phyloP scores from a whole-genome alignment of 2,888 invertebrate species.

The Drosophila barbarae region DNA sequence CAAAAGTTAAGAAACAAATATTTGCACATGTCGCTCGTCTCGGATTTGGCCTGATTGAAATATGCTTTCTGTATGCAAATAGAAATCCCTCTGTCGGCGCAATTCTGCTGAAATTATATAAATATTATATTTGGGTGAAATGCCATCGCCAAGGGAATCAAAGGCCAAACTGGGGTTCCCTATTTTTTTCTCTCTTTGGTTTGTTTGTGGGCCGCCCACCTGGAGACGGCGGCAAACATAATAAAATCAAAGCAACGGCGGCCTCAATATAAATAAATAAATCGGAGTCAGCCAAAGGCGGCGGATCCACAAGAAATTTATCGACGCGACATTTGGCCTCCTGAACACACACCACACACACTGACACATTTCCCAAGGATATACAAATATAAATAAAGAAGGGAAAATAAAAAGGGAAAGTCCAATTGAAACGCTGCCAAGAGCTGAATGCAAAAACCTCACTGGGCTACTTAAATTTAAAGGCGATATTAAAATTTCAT shows the following conservation, averaged over 20 bases:
- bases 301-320: conserved; percentile 47
- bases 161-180: neutral
- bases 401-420: conserved; percentile 18
- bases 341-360: neutral
- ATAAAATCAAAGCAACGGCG: conserved; percentile 61
- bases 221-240: conserved; percentile 41
- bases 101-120: conserved; percentile 24
- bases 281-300: conserved; percentile 39
- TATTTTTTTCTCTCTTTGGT: neutral
- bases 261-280: conserved; percentile 67
- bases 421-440: conserved; percentile 52
- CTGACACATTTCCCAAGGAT: conserved; percentile 43
- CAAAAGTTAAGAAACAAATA: conserved; percentile 38
- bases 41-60: conserved; percentile 27
- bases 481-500: conserved; percentile 66
- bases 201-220: conserved; percentile 12
- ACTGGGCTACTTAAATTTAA: conserved; percentile 65
- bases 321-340: conserved; percentile 43
- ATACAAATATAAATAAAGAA: conserved; percentile 54
- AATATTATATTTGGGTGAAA: conserved; percentile 24
- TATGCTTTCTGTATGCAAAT: conserved; percentile 30
- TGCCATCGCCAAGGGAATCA: conserved; percentile 6
- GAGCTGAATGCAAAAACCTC: conserved; percentile 20
- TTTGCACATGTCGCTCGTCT: conserved; percentile 28
- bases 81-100: conserved; percentile 1